Conservation (phyloP, 2,888 invertebrate genomes). For the Omphaloscelis lunosa region DNA sequence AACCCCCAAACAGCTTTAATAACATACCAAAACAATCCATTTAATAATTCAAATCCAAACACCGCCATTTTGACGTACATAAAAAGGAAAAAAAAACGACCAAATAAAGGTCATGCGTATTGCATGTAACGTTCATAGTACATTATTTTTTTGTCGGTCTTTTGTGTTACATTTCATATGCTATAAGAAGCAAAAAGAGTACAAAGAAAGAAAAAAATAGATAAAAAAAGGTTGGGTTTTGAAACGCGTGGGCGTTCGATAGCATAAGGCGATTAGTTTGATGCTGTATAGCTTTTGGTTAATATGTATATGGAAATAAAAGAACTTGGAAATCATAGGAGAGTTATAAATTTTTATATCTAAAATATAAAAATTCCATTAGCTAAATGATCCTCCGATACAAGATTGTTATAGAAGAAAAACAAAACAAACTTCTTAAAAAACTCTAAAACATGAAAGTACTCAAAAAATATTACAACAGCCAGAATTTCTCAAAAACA, state of each 20-base stretch:
- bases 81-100: slow-evolving; percentile 46
- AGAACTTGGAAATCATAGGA: neutral
- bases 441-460: neutral
- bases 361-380: neutral
- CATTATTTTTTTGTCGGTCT: slow-evolving; percentile 63
- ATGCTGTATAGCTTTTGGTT: slow-evolving; percentile 30
- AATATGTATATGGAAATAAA: slow-evolving; percentile 4
- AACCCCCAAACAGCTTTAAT: neutral
- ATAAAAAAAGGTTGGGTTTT: slow-evolving; percentile 71
- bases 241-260: slow-evolving; percentile 78
- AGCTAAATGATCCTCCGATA: neutral
- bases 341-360: too few relatives aligned
- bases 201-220: slow-evolving; percentile 70
- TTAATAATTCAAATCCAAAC: slow-evolving; percentile 34
- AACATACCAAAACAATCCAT: slow-evolving; percentile 41
- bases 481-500: slow-evolving; percentile 57
- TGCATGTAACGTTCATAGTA: slow-evolving; percentile 54
- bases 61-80: slow-evolving; percentile 52
- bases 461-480: slow-evolving; percentile 13
- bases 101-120: slow-evolving; percentile 65
- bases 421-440: neutral
- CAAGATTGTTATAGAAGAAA: neutral
- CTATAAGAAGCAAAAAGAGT: slow-evolving; percentile 71
- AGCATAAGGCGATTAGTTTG: slow-evolving; percentile 56
- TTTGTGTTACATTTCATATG: slow-evolving; percentile 76